Percentiles rank a stretch among this genome's conserved stretches.
These are phyloP conservation scores for Channa maculata DNA, from an alignment of 2,113 vertebrate genomes.

Conservation along the genomic window DNA sequence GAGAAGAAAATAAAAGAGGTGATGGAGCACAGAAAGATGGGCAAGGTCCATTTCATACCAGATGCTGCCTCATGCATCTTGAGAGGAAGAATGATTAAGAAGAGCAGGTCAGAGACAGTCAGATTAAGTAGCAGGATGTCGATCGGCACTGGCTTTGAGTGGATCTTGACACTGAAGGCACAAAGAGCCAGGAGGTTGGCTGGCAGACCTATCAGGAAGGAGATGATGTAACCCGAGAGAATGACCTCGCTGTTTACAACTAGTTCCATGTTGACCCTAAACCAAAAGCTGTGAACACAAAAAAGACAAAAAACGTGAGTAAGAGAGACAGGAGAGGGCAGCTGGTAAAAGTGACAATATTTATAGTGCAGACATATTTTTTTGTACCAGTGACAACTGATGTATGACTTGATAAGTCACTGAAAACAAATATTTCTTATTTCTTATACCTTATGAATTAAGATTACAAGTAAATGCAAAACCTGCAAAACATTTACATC, in stretches of 20 bases:
- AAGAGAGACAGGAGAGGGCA: too few relatives aligned
- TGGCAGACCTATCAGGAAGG: slow-evolving; percentile 83
- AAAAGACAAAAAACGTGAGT: background rate
- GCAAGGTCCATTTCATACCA: slow-evolving; percentile 75
- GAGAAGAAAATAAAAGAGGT: slow-evolving; percentile 83
- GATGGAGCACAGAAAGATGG: slow-evolving; percentile 75
- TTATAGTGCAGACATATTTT: too few relatives aligned
- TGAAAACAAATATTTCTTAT: too few relatives aligned
- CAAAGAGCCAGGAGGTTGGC: slow-evolving; percentile 83
- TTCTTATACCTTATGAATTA: too few relatives aligned
- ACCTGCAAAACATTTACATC: too few relatives aligned
- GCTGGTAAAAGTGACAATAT: background rate
- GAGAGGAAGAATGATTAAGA: slow-evolving; percentile 84
- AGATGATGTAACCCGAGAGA: slow-evolving; percentile 78
- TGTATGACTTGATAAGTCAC: too few relatives aligned
- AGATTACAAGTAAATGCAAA: too few relatives aligned
- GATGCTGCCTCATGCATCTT: slow-evolving; percentile 82
- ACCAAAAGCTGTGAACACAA: background rate
- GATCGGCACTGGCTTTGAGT: slow-evolving; percentile 59
- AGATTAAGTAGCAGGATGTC: slow-evolving; percentile 87
- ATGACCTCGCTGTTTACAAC: slow-evolving; percentile 51
- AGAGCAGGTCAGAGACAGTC: slow-evolving; percentile 82
- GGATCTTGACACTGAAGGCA: slow-evolving; percentile 79
- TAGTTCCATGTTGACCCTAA: slow-evolving; percentile 21
- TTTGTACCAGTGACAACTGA: too few relatives aligned